phyloP scores from a whole-genome alignment of 2,888 invertebrate species.

The Epiblema foenella region DNA sequence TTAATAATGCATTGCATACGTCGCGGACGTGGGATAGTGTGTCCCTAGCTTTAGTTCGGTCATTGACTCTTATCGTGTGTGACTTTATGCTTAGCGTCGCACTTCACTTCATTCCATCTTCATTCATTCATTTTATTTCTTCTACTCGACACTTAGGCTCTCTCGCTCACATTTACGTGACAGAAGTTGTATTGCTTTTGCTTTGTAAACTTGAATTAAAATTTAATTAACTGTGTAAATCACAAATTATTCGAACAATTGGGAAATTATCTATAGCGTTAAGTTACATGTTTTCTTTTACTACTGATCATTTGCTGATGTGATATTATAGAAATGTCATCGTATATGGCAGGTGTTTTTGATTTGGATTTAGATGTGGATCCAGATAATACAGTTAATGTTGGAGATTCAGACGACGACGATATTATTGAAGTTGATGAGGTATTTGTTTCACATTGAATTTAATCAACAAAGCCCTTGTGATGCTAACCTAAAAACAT shows the following conservation, averaged over 20 bases:
- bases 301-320: slow-evolving; percentile 74
- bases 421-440: slow-evolving; percentile 95
- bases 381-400: slow-evolving; percentile 78
- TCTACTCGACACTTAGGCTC: slow-evolving; percentile 31
- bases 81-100: slow-evolving; percentile 25
- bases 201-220: slow-evolving; percentile 42
- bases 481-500: slow-evolving; percentile 72
- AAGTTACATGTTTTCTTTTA: slow-evolving; percentile 44
- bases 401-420: slow-evolving; percentile 93
- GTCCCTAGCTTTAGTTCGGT: slow-evolving; percentile 7
- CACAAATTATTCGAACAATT: slow-evolving; percentile 26
- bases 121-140: slow-evolving; percentile 39
- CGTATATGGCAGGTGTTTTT: slow-evolving; percentile 94
- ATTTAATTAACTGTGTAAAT: slow-evolving; percentile 20
- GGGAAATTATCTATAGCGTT: slow-evolving; percentile 18
- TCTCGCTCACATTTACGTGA: slow-evolving; percentile 40
- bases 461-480: slow-evolving; percentile 25
- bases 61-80: slow-evolving; percentile 40
- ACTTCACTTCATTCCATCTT: too few relatives aligned
- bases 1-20: too few relatives aligned
- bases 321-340: slow-evolving; percentile 84
- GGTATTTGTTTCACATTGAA: slow-evolving; percentile 83
- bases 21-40: too few relatives aligned
- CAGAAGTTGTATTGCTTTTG: slow-evolving; percentile 42
- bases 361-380: slow-evolving; percentile 93